Percentiles rank a stretch among this genome's conserved stretches.
Conservation (phyloP, 2,113 vertebrate species). For the Ochotona curzoniae region DNA sequence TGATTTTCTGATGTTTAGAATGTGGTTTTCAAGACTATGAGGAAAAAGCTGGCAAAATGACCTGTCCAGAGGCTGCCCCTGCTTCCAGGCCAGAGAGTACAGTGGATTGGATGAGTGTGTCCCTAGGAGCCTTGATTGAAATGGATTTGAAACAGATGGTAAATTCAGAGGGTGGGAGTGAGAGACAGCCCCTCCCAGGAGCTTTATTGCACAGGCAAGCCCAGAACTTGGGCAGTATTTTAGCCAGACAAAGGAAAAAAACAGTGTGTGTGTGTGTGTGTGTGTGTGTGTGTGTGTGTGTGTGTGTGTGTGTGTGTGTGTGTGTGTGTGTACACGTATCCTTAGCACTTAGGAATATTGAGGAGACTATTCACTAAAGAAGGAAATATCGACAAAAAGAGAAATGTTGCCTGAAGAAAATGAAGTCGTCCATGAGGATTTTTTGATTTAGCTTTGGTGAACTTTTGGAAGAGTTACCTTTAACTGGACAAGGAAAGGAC, state of each 20-base stretch:
- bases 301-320: neutral
- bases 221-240: neutral
- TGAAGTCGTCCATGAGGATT: neutral
- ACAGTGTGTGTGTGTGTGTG: neutral
- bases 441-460: neutral
- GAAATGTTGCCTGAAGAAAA: neutral
- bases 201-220: neutral
- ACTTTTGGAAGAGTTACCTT: neutral
- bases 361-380: neutral
- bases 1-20: neutral
- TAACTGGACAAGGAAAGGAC: neutral
- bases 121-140: neutral
- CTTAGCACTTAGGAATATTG: no score
- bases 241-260: neutral
- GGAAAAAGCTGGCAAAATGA: neutral
- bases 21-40: neutral
- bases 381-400: neutral
- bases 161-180: neutral
- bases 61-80: neutral
- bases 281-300: neutral
- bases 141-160: neutral
- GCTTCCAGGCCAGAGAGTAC: no score
- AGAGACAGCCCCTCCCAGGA: neutral
- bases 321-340: neutral
- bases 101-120: neutral